Evolutionary conservation across 2,113 vertebrate genomes (phyloP).

Genomic region (Platysteira castanea): DNA sequence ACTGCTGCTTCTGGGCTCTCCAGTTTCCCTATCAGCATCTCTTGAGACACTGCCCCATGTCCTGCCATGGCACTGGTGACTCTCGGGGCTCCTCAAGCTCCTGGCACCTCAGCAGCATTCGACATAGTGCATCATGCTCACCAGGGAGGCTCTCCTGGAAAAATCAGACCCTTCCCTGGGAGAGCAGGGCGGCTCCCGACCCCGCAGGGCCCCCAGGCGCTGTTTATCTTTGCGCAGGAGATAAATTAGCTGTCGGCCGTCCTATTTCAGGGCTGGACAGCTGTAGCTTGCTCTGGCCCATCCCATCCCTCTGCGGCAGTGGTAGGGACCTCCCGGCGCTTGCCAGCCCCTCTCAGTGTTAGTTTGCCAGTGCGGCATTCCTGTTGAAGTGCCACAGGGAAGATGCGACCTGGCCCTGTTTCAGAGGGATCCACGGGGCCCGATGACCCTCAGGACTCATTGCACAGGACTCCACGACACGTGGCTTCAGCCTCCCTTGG

Average conservation of each 20-base stretch:
- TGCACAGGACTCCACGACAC: background rate
- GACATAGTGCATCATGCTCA: background rate
- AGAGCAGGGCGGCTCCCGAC: background rate
- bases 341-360: background rate
- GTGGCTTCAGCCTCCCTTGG: background rate
- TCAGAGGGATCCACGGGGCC: background rate
- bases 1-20: background rate
- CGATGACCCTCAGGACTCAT: background rate
- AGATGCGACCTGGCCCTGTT: background rate
- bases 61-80: background rate
- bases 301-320: rapidly evolving
- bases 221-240: conserved; percentile 39
- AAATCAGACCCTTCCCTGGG: background rate
- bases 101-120: background rate
- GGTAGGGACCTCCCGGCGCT: background rate
- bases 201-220: background rate
- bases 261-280: background rate
- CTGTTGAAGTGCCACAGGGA: background rate
- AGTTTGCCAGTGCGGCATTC: background rate
- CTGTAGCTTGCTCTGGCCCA: background rate
- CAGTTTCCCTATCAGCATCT: background rate
- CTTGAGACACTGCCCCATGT: background rate
- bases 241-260: conserved; percentile 32
- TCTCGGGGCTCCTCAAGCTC: rapidly evolving
- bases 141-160: background rate